Percentiles rank a stretch among this genome's conserved stretches.
Conservation (phyloP, 2,888 invertebrate genomes). For the Drosophila quasianomalipes region DNA sequence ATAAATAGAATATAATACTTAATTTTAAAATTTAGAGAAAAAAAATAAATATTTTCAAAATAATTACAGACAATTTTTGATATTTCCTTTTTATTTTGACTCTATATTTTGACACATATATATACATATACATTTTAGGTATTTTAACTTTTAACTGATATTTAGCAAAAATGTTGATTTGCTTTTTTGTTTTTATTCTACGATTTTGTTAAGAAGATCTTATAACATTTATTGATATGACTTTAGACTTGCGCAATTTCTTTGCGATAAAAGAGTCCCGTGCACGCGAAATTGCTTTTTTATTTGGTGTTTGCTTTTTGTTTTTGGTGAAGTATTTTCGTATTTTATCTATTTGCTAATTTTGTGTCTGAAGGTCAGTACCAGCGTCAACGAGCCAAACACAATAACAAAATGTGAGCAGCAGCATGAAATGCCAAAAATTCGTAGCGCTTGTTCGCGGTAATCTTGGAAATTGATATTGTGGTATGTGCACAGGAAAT, state of each 20-base stretch:
- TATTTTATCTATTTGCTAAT: slow-evolving; percentile 70
- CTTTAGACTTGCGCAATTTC: slow-evolving; percentile 42
- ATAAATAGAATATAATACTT: too few relatives aligned
- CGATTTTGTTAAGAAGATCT: background rate
- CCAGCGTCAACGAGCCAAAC: slow-evolving; percentile 63
- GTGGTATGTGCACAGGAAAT: slow-evolving; percentile 70
- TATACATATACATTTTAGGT: background rate
- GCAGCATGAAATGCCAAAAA: slow-evolving; percentile 43
- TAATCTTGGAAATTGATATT: slow-evolving; percentile 72
- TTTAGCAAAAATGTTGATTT: background rate
- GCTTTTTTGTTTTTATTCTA: background rate
- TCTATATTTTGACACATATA: too few relatives aligned
- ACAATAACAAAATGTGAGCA: slow-evolving; percentile 27
- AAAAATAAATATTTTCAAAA: too few relatives aligned
- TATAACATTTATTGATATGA: slow-evolving; percentile 31
- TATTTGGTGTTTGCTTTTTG: slow-evolving; percentile 4
- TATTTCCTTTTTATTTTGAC: background rate
- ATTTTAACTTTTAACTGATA: background rate
- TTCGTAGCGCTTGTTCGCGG: slow-evolving; percentile 10
- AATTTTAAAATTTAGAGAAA: too few relatives aligned
- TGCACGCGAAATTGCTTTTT: slow-evolving; percentile 22
- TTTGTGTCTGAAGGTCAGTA: slow-evolving; percentile 76
- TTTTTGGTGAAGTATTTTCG: slow-evolving; percentile 30
- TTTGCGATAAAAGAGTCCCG: slow-evolving; percentile 44
- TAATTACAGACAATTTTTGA: background rate